These are phyloP conservation scores for Hepsetus odoe DNA, from an alignment of 2,113 vertebrate species.

Conservation along the genomic window DNA sequence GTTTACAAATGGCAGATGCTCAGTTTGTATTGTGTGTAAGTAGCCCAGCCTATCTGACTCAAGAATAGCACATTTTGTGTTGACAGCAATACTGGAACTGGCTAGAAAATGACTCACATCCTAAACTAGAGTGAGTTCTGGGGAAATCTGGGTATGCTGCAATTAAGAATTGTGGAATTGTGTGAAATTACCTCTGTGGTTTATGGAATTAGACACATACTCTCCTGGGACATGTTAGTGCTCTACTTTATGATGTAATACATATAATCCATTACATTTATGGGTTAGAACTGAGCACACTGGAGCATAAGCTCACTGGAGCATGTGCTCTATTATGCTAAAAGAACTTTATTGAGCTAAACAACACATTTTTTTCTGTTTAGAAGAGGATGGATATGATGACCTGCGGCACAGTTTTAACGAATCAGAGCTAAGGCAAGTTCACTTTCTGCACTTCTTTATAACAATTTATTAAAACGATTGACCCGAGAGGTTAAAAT, in stretches of 20 bases:
- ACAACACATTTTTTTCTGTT: neutral
- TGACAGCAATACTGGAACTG: constrained; percentile 2
- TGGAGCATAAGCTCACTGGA: too few relatives aligned
- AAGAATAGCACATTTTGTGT: neutral
- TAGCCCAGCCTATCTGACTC: neutral
- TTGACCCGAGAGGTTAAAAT: neutral
- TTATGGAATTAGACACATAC: too few relatives aligned
- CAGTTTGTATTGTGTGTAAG: too few relatives aligned
- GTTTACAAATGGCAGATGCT: neutral
- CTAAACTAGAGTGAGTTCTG: neutral
- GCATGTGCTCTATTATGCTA: neutral
- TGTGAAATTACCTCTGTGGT: too few relatives aligned
- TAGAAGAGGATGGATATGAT: constrained; percentile 69
- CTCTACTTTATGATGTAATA: neutral
- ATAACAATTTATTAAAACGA: too few relatives aligned
- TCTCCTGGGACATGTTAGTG: too few relatives aligned
- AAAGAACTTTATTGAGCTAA: neutral
- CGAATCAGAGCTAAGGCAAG: constrained; percentile 72
- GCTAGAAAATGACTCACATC: neutral
- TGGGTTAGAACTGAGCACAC: too few relatives aligned
- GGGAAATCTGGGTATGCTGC: neutral
- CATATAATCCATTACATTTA: too few relatives aligned
- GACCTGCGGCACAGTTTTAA: constrained; percentile 62
- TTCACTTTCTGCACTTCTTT: constrained; percentile 1
- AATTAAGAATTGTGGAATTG: too few relatives aligned